A percentile compares a stretch with the other conserved stretches of the same genome.
These are phyloP conservation scores for Poecilia gillii DNA, from an alignment of 2,797 vertebrate species.

Conservation along the genomic window DNA sequence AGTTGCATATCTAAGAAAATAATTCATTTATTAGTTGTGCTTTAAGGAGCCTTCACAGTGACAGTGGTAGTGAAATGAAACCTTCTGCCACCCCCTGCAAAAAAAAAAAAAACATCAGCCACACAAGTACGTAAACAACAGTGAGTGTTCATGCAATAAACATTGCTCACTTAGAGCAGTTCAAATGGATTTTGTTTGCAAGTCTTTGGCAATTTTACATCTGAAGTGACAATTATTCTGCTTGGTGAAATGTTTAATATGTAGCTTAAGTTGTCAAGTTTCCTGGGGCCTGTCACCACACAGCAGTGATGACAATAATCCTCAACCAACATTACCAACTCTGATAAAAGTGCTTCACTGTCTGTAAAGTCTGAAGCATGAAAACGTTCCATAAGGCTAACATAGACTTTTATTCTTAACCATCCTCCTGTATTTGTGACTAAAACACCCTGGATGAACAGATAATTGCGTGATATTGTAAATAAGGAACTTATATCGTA, in stretches of 20 bases:
- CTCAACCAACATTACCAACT: not conserved
- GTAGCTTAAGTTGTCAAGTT: not conserved
- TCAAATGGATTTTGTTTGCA: not conserved
- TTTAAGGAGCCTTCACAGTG: not conserved
- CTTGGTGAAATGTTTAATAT: slow-evolving; percentile 3
- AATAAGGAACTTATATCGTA: not conserved
- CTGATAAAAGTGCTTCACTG: not conserved
- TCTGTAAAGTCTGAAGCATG: not conserved
- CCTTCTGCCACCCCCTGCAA: no score
- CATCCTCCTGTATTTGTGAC: not conserved
- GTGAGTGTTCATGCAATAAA: not conserved
- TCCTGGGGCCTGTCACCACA: not conserved
- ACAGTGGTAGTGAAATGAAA: no score
- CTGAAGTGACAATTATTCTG: not conserved
- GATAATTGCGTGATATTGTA: not conserved
- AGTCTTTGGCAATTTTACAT: not conserved
- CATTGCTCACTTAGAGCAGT: not conserved
- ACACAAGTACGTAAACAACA: not conserved
- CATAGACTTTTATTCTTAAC: not conserved
- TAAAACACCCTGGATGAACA: not conserved
- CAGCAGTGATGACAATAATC: not conserved
- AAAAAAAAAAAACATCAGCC: not conserved
- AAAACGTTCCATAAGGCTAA: not conserved
- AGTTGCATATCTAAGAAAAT: not conserved
- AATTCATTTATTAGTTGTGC: not conserved